Conservation (phyloP, 2,113 vertebrate genomes). For the Aepyceros melampus region DNA sequence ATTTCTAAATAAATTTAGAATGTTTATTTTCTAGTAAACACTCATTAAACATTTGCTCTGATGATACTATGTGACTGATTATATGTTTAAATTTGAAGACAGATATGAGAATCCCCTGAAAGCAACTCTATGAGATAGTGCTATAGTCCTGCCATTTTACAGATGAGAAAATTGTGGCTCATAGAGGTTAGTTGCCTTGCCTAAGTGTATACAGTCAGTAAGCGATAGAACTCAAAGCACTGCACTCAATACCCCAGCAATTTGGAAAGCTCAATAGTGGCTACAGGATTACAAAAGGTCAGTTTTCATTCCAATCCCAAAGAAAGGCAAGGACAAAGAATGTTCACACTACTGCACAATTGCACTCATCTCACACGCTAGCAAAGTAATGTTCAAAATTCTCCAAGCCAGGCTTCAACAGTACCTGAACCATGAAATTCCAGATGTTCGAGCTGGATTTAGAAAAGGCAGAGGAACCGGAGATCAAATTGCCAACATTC, state of each 20-base stretch:
- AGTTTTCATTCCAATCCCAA: neutral
- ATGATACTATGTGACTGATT: neutral
- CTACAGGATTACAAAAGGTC: neutral
- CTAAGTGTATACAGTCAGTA: neutral
- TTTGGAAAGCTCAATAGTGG: neutral
- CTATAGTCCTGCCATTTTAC: neutral
- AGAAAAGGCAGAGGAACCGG: neutral
- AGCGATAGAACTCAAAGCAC: neutral
- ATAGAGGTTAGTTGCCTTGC: neutral
- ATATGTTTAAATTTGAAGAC: neutral
- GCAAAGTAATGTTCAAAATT: neutral
- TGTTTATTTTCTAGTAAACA: neutral
- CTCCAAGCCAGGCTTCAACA: neutral
- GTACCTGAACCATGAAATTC: neutral
- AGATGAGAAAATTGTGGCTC: constrained; percentile 5
- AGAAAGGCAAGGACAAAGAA: neutral
- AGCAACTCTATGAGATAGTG: neutral
- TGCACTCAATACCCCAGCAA: neutral
- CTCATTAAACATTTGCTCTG: neutral
- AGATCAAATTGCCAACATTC: neutral
- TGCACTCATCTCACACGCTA: neutral
- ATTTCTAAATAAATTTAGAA: neutral
- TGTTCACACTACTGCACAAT: neutral
- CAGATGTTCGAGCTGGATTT: neutral
- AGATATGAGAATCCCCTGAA: neutral